Conservation (phyloP, 2,113 vertebrate genomes). For the Turdus rufiventris region DNA sequence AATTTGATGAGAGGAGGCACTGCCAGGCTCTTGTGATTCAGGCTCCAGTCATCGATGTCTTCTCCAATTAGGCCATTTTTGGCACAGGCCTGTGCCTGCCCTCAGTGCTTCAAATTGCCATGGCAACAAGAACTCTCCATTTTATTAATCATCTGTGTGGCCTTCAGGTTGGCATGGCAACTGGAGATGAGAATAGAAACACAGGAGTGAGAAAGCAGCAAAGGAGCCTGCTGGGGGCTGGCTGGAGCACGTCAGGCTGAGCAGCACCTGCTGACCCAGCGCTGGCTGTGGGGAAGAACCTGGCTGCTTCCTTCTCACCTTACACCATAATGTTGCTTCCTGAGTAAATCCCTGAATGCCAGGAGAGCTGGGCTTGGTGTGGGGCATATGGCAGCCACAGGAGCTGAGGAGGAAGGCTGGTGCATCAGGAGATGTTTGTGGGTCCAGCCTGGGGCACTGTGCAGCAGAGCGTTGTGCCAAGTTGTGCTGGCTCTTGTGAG, state of each 20-base stretch:
- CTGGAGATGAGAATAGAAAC: constrained; percentile 64
- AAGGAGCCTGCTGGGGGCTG: constrained; percentile 2
- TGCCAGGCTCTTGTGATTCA: not conserved
- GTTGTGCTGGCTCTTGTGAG: not conserved
- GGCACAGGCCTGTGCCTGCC: constrained; percentile 20
- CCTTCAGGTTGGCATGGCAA: constrained; percentile 68
- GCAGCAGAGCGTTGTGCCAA: accelerated
- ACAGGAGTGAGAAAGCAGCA: constrained; percentile 11
- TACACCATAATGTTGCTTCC: not conserved
- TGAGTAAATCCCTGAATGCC: not conserved
- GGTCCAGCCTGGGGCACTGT: not conserved
- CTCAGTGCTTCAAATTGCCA: constrained; percentile 49
- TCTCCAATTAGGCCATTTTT: constrained; percentile 36
- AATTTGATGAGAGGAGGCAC: not conserved
- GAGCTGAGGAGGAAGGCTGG: not conserved
- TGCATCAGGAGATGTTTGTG: not conserved
- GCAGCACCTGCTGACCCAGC: not conserved
- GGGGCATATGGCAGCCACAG: not conserved
- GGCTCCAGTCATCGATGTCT: constrained; percentile 2
- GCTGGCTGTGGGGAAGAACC: not conserved
- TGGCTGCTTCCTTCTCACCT: not conserved
- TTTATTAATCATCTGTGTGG: constrained; percentile 66
- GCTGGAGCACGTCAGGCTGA: not conserved
- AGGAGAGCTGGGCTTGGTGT: not conserved
- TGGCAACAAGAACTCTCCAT: constrained; percentile 63